phyloP scores from a whole-genome alignment of 2,797 vertebrate genomes.

The Lindbergichthys nudifrons region DNA sequence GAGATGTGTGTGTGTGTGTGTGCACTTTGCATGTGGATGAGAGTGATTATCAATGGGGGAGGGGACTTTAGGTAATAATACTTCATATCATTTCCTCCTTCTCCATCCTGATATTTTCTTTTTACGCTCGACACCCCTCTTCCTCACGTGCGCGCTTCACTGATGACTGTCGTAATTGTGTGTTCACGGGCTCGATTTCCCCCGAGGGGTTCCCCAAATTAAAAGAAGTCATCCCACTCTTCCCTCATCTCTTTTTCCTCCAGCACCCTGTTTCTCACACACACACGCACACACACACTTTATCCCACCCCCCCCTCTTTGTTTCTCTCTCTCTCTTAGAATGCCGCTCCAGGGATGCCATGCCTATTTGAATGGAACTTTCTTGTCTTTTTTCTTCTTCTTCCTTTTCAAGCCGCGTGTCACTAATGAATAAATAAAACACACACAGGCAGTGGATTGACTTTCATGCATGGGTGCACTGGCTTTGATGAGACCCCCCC shows the following conservation, averaged over 20 bases:
- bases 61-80: constrained; percentile 68
- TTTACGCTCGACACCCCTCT: constrained; percentile 64
- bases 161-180: constrained; percentile 85
- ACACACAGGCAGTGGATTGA: constrained; percentile 83
- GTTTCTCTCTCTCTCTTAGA: constrained; percentile 59
- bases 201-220: constrained; percentile 84
- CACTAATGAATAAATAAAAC: constrained; percentile 88
- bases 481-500: constrained; percentile 77
- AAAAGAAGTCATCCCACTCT: constrained; percentile 84
- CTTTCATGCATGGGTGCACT: constrained; percentile 83
- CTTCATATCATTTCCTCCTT: constrained; percentile 77
- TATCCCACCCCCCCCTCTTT: constrained; percentile 17
- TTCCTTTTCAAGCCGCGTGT: constrained; percentile 79
- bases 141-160: constrained; percentile 74
- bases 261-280: constrained; percentile 58
- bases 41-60: constrained; percentile 57
- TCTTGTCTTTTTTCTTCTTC: constrained; percentile 71
- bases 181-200: constrained; percentile 82
- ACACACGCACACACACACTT: constrained; percentile 37
- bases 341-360: constrained; percentile 72
- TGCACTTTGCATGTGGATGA: constrained; percentile 16
- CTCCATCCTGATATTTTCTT: constrained; percentile 69
- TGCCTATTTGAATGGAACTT: constrained; percentile 83
- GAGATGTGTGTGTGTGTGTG: constrained; percentile 20
- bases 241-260: constrained; percentile 71